Conservation (phyloP, 2,113 vertebrate genomes). For the Uria aalge region DNA sequence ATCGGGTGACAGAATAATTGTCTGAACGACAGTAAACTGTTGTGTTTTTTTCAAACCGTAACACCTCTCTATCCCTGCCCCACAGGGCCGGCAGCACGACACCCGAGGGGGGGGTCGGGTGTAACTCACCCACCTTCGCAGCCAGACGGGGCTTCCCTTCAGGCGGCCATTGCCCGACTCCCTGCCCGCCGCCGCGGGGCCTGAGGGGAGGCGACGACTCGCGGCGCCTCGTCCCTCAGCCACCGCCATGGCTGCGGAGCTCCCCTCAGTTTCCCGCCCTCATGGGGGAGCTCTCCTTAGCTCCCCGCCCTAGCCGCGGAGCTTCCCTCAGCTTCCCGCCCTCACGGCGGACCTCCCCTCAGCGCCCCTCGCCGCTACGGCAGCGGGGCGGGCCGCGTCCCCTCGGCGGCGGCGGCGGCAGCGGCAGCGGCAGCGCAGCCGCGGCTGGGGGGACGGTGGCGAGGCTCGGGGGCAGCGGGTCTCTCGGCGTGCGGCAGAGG, state of each 20-base stretch:
- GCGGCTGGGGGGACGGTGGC: background rate
- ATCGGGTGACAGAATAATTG: background rate
- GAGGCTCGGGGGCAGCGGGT: constrained; percentile 26
- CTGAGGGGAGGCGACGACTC: background rate
- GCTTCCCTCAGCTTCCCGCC: background rate
- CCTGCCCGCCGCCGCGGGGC: background rate
- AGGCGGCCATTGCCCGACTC: background rate
- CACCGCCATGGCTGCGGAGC: no score
- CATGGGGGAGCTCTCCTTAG: no score
- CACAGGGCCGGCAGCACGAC: background rate
- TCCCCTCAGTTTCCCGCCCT: background rate
- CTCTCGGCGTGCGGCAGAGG: constrained; percentile 69
- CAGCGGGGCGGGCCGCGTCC: no score
- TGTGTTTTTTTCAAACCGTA: background rate
- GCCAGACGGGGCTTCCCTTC: background rate
- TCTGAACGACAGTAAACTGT: background rate
- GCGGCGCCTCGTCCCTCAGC: background rate
- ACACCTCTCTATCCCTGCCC: background rate
- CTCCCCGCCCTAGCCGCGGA: no score
- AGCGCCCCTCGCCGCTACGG: background rate
- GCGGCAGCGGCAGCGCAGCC: background rate
- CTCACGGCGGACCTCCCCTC: background rate
- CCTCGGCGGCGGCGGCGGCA: background rate
- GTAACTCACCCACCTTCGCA: background rate
- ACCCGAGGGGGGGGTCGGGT: background rate